These are phyloP conservation scores for Geococcyx californianus DNA, from an alignment of 2,113 vertebrate genomes.

Conservation along the genomic window DNA sequence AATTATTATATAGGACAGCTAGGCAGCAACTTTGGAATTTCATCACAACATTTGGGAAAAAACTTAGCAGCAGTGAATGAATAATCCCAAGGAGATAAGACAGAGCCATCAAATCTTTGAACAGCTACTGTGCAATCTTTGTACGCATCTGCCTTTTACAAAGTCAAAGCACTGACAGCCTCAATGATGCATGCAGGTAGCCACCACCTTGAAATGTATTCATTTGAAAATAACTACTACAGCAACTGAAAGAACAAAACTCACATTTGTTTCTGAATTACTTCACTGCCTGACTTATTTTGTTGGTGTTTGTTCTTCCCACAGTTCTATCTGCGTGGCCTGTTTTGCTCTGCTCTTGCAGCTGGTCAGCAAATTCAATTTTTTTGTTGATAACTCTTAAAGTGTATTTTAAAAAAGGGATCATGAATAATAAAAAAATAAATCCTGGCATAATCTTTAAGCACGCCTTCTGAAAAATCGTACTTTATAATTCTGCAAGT, in stretches of 20 bases:
- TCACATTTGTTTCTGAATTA: neutral
- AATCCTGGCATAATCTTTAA: neutral
- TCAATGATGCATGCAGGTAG: neutral
- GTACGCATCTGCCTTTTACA: neutral
- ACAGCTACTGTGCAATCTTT: neutral
- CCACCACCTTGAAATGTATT: neutral
- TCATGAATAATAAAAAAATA: neutral
- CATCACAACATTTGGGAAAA: neutral
- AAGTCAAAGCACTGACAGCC: neutral
- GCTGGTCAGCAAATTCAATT: neutral
- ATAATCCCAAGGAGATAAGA: neutral
- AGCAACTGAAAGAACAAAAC: neutral
- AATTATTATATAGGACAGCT: neutral
- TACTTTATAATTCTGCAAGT: neutral
- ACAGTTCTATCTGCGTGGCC: neutral
- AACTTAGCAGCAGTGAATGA: neutral
- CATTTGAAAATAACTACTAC: neutral
- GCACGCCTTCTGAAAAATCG: neutral
- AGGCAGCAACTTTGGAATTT: neutral
- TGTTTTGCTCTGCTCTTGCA: neutral
- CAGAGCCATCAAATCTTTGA: neutral
- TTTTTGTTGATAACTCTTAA: neutral
- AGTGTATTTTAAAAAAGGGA: neutral
- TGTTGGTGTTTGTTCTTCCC: neutral
- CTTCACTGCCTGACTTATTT: neutral